Percentiles rank a stretch among this genome's conserved stretches.
These are phyloP conservation scores for Hyla sarda DNA, from an alignment of 2,113 vertebrate species.

Conservation along the genomic window DNA sequence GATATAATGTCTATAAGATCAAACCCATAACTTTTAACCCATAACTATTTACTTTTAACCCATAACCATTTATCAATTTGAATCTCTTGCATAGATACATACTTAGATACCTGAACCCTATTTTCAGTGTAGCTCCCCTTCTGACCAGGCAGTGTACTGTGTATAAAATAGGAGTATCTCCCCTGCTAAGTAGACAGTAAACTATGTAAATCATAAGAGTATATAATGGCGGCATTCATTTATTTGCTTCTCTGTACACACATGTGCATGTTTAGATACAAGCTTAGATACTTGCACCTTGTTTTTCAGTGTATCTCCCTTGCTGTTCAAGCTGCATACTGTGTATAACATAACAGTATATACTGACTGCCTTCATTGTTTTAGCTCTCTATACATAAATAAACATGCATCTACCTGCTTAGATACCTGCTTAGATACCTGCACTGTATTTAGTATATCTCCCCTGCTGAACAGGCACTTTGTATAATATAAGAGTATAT, in stretches of 20 bases:
- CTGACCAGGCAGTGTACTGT: too few species aligned
- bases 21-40: too few species aligned
- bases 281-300: neutral
- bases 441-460: neutral
- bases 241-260: neutral
- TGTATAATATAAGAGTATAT: too few species aligned
- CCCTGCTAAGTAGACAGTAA: too few species aligned
- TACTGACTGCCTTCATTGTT: neutral
- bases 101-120: too few species aligned
- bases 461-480: neutral
- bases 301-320: neutral
- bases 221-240: neutral
- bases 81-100: too few species aligned
- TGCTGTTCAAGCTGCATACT: neutral
- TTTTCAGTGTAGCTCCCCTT: too few species aligned
- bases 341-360: neutral
- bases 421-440: slow-evolving; percentile 10
- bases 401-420: neutral
- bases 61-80: too few species aligned
- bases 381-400: neutral
- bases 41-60: too few species aligned
- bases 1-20: too few species aligned
- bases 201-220: neutral
- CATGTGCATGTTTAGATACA: neutral
- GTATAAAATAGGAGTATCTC: too few species aligned